Evolutionary conservation across 2,113 vertebrate genomes (phyloP).

Genomic region (Barbus barbus): DNA sequence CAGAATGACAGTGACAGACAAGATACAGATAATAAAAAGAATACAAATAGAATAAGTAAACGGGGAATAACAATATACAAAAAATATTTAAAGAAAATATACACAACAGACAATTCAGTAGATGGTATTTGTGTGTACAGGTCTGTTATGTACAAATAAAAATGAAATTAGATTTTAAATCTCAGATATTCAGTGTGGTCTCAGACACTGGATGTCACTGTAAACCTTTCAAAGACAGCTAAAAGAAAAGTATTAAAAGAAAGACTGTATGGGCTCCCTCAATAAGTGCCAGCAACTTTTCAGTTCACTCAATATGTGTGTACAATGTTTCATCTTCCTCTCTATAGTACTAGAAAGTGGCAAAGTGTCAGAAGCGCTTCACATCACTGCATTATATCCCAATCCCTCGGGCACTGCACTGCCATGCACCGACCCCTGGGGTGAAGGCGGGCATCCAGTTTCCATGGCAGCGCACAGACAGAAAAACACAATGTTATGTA

Average conservation of each 20-base stretch:
- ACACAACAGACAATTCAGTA: too few relatives aligned
- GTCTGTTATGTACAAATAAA: too few relatives aligned
- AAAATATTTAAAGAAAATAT: too few relatives aligned
- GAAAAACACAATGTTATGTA: constrained; percentile 29
- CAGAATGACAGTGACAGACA: too few relatives aligned
- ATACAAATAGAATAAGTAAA: too few relatives aligned
- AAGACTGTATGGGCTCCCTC: neutral
- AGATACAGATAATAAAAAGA: too few relatives aligned
- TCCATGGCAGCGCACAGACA: constrained; percentile 43
- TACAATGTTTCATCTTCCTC: constrained; percentile 40
- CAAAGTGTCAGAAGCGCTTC: constrained; percentile 53
- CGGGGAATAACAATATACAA: too few relatives aligned
- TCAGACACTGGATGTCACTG: neutral
- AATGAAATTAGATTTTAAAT: too few relatives aligned
- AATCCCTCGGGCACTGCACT: constrained; percentile 9
- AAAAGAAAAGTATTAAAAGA: neutral
- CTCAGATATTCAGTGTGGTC: neutral
- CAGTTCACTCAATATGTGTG: constrained; percentile 11
- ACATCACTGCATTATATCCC: constrained; percentile 50
- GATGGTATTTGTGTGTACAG: too few relatives aligned
- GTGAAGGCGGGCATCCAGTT: constrained; percentile 25
- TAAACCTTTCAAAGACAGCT: neutral
- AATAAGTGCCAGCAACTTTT: neutral
- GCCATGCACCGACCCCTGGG: constrained; percentile 31
- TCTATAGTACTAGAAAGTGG: constrained; percentile 29